These are phyloP conservation scores for Solea solea DNA, from an alignment of 2,113 vertebrate species.

Conservation along the genomic window DNA sequence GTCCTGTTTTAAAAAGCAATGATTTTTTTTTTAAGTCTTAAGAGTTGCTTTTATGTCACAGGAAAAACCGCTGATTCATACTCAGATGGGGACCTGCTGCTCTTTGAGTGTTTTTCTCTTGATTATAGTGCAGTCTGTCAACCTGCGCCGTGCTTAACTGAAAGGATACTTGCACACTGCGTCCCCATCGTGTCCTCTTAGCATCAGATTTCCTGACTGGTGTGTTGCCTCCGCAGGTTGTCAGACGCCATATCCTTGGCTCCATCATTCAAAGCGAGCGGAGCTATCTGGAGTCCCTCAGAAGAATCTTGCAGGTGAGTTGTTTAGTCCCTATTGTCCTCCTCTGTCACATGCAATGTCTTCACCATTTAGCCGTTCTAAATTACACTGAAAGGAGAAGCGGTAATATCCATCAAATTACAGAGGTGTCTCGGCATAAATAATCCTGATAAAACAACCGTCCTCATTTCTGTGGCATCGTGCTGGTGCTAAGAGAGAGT, in stretches of 20 bases:
- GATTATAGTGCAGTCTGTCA: conserved; percentile 62
- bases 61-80: background rate
- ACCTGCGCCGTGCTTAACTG: background rate
- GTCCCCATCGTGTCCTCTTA: conserved; percentile 59
- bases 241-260: conserved; percentile 91
- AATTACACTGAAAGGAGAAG: conserved; percentile 39
- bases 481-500: conserved; percentile 25
- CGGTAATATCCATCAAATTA: conserved; percentile 69
- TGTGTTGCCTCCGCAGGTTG: conserved; percentile 81
- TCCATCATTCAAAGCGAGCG: conserved; percentile 95
- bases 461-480: conserved; percentile 20
- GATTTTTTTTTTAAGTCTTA: background rate
- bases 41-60: background rate
- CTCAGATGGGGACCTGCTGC: background rate
- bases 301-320: conserved; percentile 90
- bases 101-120: conserved; percentile 42
- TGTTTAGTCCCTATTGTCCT: conserved; percentile 54
- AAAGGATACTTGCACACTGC: background rate
- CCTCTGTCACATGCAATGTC: conserved; percentile 66
- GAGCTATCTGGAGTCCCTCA: conserved; percentile 91
- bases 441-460: conserved; percentile 55
- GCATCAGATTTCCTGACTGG: conserved; percentile 49
- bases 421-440: conserved; percentile 53
- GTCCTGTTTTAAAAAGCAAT: conserved; percentile 11
- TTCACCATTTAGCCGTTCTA: conserved; percentile 45